A percentile compares a stretch with the other conserved stretches of the same genome.
phyloP scores from a whole-genome alignment of 1,140 invertebrate species.

The Temnothorax nylanderi region DNA sequence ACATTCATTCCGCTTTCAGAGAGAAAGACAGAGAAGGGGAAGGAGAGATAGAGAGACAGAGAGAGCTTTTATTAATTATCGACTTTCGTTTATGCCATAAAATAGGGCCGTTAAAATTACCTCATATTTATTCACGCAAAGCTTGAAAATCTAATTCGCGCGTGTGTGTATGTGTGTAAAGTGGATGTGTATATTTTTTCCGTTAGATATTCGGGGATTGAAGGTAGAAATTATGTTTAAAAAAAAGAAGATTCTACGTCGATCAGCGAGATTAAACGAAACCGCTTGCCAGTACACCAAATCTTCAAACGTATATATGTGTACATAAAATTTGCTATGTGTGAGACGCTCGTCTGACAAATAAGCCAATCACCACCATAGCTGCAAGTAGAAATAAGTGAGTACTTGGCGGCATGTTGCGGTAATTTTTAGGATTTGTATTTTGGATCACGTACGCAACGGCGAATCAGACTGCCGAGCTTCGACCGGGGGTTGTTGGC shows the following conservation, averaged over 20 bases:
- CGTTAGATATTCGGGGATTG: background rate
- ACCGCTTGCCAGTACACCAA: background rate
- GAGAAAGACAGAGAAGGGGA: background rate
- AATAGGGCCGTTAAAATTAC: background rate
- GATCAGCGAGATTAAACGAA: background rate
- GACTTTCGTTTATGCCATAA: background rate
- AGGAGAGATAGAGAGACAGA: background rate
- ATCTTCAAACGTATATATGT: background rate
- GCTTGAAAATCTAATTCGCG: background rate
- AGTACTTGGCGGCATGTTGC: slow-evolving; percentile 54
- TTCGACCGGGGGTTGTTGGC: slow-evolving; percentile 65
- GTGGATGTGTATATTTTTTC: background rate
- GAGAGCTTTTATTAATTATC: slow-evolving; percentile 23
- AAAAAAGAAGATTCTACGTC: background rate
- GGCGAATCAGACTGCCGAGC: slow-evolving; percentile 19
- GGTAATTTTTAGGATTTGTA: slow-evolving; percentile 27
- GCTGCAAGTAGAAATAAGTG: slow-evolving; percentile 23
- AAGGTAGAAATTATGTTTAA: background rate
- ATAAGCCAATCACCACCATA: slow-evolving; percentile 31
- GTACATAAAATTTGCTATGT: background rate
- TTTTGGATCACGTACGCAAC: slow-evolving; percentile 58
- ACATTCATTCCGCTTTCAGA: slow-evolving; percentile 1
- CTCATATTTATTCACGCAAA: background rate
- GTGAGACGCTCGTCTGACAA: slow-evolving; percentile 16
- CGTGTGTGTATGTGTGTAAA: background rate